These are phyloP conservation scores for Sarcoramphus papa DNA, from an alignment of 2,797 vertebrate genomes.

Conservation along the genomic window DNA sequence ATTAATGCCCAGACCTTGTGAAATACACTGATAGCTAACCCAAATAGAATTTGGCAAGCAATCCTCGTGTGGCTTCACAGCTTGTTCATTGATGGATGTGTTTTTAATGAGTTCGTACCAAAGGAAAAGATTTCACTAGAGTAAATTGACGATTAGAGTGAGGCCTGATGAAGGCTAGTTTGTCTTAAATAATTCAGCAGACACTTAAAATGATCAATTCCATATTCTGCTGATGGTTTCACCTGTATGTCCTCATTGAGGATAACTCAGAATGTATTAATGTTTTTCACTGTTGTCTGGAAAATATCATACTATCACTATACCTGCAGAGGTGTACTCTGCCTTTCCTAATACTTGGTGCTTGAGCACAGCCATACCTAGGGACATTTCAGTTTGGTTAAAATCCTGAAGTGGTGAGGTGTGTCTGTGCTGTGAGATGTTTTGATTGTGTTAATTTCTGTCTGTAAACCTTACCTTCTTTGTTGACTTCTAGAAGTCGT, in stretches of 20 bases:
- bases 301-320: background rate
- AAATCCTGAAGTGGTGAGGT: background rate
- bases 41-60: conserved; percentile 42
- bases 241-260: conserved; percentile 2
- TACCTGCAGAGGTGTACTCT: background rate
- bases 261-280: background rate
- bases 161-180: conserved; percentile 36
- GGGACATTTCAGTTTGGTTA: background rate
- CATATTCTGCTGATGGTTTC: conserved; percentile 32
- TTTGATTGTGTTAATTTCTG: background rate
- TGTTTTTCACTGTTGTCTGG: background rate
- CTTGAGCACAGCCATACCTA: background rate
- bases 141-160: conserved; percentile 57
- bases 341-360: background rate
- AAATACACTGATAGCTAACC: conserved; percentile 21
- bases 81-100: conserved; percentile 39
- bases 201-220: conserved; percentile 48
- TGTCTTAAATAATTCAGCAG: conserved; percentile 48
- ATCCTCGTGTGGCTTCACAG: conserved; percentile 13
- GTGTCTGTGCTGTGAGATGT: background rate
- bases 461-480: background rate
- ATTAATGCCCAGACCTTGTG: background rate
- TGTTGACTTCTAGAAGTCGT: background rate
- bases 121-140: conserved; percentile 39
- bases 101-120: conserved; percentile 47